Percentiles rank a stretch among this genome's conserved stretches.
phyloP scores from a whole-genome alignment of 23 tunicate species.

The Styela plicata region DNA sequence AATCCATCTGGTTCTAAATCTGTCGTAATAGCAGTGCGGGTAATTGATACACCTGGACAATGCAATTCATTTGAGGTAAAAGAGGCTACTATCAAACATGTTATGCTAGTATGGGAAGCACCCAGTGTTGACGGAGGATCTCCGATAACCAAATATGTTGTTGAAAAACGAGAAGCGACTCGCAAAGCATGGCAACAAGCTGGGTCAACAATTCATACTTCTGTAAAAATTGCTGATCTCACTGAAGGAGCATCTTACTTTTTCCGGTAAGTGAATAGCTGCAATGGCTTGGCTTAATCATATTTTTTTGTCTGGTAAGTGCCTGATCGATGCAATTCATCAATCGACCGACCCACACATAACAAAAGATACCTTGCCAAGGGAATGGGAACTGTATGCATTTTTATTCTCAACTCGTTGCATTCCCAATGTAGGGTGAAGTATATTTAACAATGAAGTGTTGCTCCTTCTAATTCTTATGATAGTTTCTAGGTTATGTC shows the following conservation, averaged over 20 bases:
- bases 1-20: conserved; percentile 74
- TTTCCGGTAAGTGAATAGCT: no score
- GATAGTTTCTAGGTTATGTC: no score
- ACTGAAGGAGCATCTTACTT: conserved; percentile 80
- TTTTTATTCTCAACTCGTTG: no score
- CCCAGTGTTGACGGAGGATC: conserved; percentile 81
- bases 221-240: conserved; percentile 66
- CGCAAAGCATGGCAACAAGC: conserved; percentile 82
- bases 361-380: no score
- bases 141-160: conserved; percentile 52
- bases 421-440: no score
- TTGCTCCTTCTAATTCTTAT: not conserved
- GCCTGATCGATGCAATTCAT: no score
- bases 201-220: conserved; percentile 47
- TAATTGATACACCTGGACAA: conserved; percentile 86
- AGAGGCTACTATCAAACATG: conserved; percentile 68
- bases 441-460: not conserved
- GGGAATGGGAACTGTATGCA: no score
- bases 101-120: conserved; percentile 62
- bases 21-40: conserved; percentile 70
- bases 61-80: conserved; percentile 48
- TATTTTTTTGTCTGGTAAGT: no score
- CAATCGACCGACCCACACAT: no score
- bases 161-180: conserved; percentile 92
- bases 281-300: no score